phyloP scores from a whole-genome alignment of 1,140 invertebrate genomes.

The Aphidius gifuensis region DNA sequence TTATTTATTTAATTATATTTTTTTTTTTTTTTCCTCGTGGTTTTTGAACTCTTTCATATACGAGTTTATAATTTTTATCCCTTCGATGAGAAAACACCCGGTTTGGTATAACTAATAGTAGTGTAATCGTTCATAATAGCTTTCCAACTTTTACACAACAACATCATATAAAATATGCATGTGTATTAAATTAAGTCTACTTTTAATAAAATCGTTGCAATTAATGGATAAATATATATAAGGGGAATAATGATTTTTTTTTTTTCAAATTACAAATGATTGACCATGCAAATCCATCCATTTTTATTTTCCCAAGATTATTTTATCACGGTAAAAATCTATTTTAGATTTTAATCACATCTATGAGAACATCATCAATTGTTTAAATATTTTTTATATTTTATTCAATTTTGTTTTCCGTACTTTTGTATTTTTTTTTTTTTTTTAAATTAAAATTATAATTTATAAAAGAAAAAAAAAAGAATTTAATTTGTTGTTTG shows the following conservation, averaged over 20 bases:
- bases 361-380: too few species aligned
- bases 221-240: conserved; percentile 13
- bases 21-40: background rate
- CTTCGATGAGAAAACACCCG: conserved; percentile 34
- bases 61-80: background rate
- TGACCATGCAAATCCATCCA: conserved; percentile 5
- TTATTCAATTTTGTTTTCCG: too few species aligned
- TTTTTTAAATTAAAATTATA: too few species aligned
- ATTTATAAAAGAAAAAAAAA: too few species aligned
- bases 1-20: background rate
- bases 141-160: conserved; percentile 21
- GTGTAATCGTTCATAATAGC: conserved; percentile 47
- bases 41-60: background rate
- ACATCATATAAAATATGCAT: conserved; percentile 5
- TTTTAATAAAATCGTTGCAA: conserved; percentile 9
- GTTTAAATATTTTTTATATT: too few species aligned
- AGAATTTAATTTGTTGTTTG: too few species aligned
- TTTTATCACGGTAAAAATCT: too few species aligned
- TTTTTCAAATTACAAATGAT: background rate
- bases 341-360: too few species aligned
- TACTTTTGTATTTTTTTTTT: too few species aligned
- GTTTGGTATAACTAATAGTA: conserved; percentile 45
- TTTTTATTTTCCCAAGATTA: conserved; percentile 2
- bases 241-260: background rate
- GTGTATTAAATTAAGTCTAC: conserved; percentile 1